Conservation (phyloP, 2,113 vertebrate species). For the Poecile atricapillus region DNA sequence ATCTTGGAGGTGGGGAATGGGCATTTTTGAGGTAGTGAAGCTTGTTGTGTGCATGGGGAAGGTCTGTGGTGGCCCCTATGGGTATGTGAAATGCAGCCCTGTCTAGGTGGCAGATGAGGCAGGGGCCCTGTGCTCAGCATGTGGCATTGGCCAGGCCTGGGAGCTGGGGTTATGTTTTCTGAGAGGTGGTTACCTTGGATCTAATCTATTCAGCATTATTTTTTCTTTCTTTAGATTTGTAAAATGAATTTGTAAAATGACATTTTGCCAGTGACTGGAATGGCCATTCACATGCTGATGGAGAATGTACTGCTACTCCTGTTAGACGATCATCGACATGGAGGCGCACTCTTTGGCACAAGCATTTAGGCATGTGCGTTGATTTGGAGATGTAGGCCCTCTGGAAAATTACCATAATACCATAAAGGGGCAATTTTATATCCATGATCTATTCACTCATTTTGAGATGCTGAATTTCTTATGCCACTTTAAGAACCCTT, state of each 20-base stretch:
- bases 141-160: not conserved
- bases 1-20: not conserved
- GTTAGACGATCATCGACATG: not conserved
- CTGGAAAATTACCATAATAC: not conserved
- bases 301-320: not conserved
- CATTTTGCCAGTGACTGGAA: not conserved
- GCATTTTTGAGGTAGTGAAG: accelerated
- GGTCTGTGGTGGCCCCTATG: not conserved
- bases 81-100: not conserved
- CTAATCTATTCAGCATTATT: not conserved
- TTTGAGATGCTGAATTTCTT: not conserved
- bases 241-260: not conserved
- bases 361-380: not conserved
- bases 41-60: accelerated
- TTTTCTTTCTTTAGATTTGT: not conserved
- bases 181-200: not conserved
- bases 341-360: not conserved
- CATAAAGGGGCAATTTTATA: not conserved
- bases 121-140: not conserved
- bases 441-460: not conserved
- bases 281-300: not conserved
- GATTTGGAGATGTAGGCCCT: not conserved
- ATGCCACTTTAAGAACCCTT: not conserved
- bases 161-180: not conserved
- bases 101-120: not conserved